Percentiles rank a stretch among this genome's conserved stretches.
Conservation (phyloP, 2,797 vertebrate species). For the Aulostomus chinensis region DNA sequence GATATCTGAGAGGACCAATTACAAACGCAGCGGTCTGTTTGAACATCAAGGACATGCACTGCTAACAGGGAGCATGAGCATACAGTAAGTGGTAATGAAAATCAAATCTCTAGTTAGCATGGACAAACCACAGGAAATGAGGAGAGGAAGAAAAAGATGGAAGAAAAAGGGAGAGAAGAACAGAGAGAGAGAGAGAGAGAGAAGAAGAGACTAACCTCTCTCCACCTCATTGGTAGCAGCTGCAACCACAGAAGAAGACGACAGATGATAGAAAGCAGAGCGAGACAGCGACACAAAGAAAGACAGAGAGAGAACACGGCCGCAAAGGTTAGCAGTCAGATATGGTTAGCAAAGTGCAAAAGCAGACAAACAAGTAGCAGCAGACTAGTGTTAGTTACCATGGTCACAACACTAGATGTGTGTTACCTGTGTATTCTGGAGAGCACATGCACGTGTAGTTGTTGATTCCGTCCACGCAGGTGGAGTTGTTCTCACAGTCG, state of each 20-base stretch:
- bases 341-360: constrained; percentile 69
- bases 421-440: constrained; percentile 95
- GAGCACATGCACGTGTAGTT: constrained; percentile 98
- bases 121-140: constrained; percentile 50
- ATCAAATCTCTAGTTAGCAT: constrained; percentile 14
- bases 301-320: constrained; percentile 64
- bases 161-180: constrained; percentile 34
- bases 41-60: constrained; percentile 43
- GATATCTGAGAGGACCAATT: constrained; percentile 11
- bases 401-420: neutral
- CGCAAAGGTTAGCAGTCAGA: constrained; percentile 75
- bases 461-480: constrained; percentile 96
- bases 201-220: constrained; percentile 95
- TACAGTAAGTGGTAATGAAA: constrained; percentile 7
- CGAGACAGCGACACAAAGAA: constrained; percentile 56
- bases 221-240: constrained; percentile 99
- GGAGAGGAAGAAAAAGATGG: constrained; percentile 32
- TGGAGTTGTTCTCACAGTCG: constrained; percentile 98
- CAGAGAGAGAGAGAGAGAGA: constrained; percentile 47
- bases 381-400: constrained; percentile 40
- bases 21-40: constrained; percentile 13
- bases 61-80: constrained; percentile 24
- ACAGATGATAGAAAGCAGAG: constrained; percentile 67
- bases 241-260: constrained; percentile 86
- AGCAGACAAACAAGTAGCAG: constrained; percentile 64